phyloP scores from a whole-genome alignment of 2,797 vertebrate genomes.

The Sebastes hubbsi region DNA sequence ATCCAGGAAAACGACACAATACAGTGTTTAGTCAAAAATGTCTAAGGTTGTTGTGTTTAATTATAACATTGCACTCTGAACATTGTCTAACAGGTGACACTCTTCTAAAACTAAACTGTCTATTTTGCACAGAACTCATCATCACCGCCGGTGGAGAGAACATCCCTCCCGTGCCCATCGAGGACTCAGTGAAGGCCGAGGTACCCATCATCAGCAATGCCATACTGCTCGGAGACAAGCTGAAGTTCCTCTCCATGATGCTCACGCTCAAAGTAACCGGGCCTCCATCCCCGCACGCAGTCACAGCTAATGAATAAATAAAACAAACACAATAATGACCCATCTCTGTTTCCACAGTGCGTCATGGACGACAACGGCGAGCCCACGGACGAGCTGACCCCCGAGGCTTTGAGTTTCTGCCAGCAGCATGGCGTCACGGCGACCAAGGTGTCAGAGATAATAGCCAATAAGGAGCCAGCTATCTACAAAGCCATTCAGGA shows the following conservation, averaged over 20 bases:
- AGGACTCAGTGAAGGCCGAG: conserved; percentile 80
- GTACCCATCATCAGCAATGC: conserved; percentile 81
- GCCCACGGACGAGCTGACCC: conserved; percentile 79
- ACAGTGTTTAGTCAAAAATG: background rate
- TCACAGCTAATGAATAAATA: background rate
- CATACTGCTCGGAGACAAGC: conserved; percentile 86
- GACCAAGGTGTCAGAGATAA: conserved; percentile 78
- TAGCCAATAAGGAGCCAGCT: conserved; percentile 73
- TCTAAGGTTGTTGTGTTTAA: background rate
- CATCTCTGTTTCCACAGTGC: conserved; percentile 65
- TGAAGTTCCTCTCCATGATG: conserved; percentile 85
- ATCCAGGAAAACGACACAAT: background rate
- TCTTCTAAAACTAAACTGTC: background rate
- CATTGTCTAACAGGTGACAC: background rate
- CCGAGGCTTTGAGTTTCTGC: conserved; percentile 74
- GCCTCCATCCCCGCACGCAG: background rate
- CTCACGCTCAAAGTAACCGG: conserved; percentile 83
- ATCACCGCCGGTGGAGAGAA: conserved; percentile 88
- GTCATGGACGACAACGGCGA: conserved; percentile 75
- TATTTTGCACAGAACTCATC: conserved; percentile 79
- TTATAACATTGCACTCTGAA: background rate
- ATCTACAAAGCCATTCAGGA: conserved; percentile 82
- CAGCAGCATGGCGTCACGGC: conserved; percentile 35
- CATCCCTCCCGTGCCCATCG: conserved; percentile 83
- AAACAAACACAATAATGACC: background rate